Conservation (phyloP, 2,797 vertebrate genomes). For the Gambusia yucatana region DNA sequence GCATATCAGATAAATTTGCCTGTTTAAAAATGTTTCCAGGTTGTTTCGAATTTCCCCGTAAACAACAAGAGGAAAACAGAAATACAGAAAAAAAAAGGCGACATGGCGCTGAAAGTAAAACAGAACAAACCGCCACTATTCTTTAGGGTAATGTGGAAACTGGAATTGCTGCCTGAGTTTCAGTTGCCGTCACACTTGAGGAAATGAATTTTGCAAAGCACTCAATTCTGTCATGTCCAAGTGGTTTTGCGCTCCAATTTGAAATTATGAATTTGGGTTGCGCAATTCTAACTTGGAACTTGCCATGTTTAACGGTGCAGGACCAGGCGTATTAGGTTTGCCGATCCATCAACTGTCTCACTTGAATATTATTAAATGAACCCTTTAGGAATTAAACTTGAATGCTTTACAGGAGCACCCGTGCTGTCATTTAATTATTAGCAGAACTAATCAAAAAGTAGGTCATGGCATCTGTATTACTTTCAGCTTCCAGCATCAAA, state of each 20-base stretch:
- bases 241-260: background rate
- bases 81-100: background rate
- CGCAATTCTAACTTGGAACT: background rate
- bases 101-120: background rate
- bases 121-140: background rate
- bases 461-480: background rate
- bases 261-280: background rate
- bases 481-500: background rate
- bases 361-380: background rate
- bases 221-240: background rate
- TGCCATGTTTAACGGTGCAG: background rate
- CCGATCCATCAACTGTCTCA: background rate
- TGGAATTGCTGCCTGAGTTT: background rate
- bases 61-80: background rate
- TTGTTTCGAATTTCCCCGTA: background rate
- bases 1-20: background rate
- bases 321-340: background rate
- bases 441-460: background rate
- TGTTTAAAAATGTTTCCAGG: background rate
- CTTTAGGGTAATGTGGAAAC: background rate
- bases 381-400: background rate
- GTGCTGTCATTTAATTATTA: background rate
- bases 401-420: background rate
- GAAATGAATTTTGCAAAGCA: background rate
- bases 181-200: background rate